Percentiles rank a stretch among this genome's conserved stretches.
phyloP scores from a whole-genome alignment of 2,797 vertebrate genomes.

The Thalassophryne amazonica region DNA sequence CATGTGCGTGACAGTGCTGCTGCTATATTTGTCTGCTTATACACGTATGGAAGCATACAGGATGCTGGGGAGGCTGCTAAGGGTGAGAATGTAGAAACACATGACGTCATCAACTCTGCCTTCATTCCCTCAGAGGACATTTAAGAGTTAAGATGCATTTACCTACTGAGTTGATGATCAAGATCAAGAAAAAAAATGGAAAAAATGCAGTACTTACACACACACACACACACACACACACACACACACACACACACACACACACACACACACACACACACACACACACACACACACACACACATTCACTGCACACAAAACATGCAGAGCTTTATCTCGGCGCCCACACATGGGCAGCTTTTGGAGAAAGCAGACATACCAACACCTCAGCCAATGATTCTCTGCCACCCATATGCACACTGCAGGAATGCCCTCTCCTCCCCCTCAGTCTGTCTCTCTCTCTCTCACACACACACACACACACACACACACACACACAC shows the following conservation, averaged over 20 bases:
- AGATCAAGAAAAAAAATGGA: too few species aligned
- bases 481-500: conserved; percentile 8
- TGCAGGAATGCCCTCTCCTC: conserved; percentile 52
- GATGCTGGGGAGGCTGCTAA: conserved; percentile 27
- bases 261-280: not conserved
- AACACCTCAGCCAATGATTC: conserved; percentile 64
- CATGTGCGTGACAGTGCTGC: not conserved
- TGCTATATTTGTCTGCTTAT: conserved; percentile 51
- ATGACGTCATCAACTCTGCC: conserved; percentile 33
- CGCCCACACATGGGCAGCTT: conserved; percentile 69
- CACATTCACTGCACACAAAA: conserved; percentile 3
- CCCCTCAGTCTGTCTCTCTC: not conserved
- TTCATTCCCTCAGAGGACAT: not conserved
- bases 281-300: conserved; percentile 5
- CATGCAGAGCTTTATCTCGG: conserved; percentile 64
- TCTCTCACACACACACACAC: conserved; percentile 10
- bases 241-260: too few species aligned
- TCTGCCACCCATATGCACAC: conserved; percentile 58
- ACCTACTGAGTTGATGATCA: too few species aligned
- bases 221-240: too few species aligned
- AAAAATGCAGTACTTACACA: too few species aligned
- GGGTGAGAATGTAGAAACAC: conserved; percentile 36
- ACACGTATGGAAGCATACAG: conserved; percentile 21
- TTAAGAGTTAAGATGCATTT: not conserved
- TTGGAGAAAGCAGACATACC: conserved; percentile 54